Evolutionary conservation across 2,113 vertebrate genomes (phyloP).

Genomic region (Cichladusa arquata): DNA sequence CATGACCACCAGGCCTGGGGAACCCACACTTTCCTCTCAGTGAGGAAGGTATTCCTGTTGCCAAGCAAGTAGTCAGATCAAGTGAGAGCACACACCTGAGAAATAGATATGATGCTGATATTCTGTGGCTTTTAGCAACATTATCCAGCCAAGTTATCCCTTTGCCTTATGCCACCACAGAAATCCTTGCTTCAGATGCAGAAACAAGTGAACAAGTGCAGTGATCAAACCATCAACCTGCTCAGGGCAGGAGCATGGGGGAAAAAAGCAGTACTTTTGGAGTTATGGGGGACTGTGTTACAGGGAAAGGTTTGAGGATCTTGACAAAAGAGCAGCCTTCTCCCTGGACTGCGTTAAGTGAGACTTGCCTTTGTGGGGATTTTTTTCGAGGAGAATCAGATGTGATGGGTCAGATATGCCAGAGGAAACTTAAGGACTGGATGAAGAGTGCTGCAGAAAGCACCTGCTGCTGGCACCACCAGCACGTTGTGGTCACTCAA

Average conservation of each 20-base stretch:
- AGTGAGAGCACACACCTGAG: not conserved
- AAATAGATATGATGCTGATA: not conserved
- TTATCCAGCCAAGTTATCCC: not conserved
- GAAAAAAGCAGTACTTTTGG: not conserved
- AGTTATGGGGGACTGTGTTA: not conserved
- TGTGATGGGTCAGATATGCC: not conserved
- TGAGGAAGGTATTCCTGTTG: not conserved
- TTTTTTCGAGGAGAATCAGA: not conserved
- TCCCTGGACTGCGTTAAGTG: not conserved
- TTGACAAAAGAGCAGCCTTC: not conserved
- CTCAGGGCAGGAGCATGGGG: not conserved
- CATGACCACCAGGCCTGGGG: not conserved
- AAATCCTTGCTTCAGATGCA: not conserved
- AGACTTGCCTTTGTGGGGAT: not conserved
- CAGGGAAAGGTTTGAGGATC: not conserved
- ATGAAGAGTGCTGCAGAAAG: not conserved
- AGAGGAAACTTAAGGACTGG: not conserved
- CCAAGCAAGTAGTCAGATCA: not conserved
- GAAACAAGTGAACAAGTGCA: not conserved
- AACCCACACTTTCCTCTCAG: fast-evolving
- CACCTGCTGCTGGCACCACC: not conserved
- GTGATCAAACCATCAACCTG: not conserved
- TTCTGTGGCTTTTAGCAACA: not conserved
- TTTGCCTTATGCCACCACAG: not conserved
- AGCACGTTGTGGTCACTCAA: not conserved